Percentiles rank a stretch among this genome's conserved stretches.
Evolutionary conservation across 2,797 vertebrate species (phyloP).

Genomic region (Acanthurus lineatus): DNA sequence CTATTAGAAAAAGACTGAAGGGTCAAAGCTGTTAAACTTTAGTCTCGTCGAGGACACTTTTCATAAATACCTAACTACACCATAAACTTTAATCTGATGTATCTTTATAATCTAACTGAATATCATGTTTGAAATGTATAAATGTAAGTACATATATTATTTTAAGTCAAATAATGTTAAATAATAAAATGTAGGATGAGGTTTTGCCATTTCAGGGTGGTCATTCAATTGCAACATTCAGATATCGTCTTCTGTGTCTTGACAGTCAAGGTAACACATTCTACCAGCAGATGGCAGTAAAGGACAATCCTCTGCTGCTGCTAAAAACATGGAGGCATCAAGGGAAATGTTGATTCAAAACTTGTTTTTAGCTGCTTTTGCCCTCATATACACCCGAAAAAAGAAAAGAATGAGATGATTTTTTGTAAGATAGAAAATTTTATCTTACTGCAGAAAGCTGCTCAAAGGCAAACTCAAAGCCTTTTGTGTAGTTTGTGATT

Average conservation of each 20-base stretch:
- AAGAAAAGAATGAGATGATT: background rate
- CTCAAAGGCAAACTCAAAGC: constrained; percentile 97
- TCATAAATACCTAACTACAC: background rate
- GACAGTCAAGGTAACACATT: constrained; percentile 16
- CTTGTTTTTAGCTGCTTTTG: constrained; percentile 20
- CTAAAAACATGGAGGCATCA: constrained; percentile 2
- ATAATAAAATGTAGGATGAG: background rate
- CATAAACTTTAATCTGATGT: background rate
- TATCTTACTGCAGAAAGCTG: constrained; percentile 93
- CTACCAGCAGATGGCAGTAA: constrained; percentile 83
- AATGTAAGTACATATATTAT: background rate
- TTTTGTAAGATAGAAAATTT: background rate
- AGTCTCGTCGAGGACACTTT: background rate
- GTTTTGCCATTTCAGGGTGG: background rate
- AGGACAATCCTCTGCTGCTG: constrained; percentile 54
- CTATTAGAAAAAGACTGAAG: background rate
- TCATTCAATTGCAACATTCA: background rate
- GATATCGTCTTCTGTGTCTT: constrained; percentile 8
- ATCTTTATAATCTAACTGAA: background rate
- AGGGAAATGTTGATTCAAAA: constrained; percentile 36
- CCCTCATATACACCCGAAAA: background rate
- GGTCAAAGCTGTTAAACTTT: background rate
- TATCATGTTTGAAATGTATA: background rate
- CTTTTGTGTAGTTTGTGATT: constrained; percentile 98
- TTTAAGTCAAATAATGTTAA: background rate